Evolutionary conservation across 2,797 vertebrate species (phyloP), one percentile per base, ranked within the genome.

Genomic region (Syncerus caffer): DNA sequence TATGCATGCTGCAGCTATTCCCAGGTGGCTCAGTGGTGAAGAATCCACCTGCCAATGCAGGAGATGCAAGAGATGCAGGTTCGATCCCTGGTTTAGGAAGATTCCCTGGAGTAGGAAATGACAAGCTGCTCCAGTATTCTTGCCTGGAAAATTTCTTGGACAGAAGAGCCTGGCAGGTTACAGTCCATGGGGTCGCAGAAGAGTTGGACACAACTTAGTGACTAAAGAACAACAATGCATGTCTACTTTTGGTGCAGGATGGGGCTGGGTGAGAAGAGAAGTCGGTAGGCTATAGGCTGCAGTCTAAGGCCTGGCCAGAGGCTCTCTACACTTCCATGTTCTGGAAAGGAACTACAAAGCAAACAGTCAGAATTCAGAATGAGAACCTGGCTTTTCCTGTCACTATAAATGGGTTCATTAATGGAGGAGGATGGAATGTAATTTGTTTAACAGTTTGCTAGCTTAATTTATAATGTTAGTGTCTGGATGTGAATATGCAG

Each of bases 191-290:
- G 23, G 12, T 74, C 12, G 2, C 38, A 74, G 25, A 74, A 74
- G 34, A 71, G 23, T 27, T 0, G 1, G 38, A 45, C 12, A 74
- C 23, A 42, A 42, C 38, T 45, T 74, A 74, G 23, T 1, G 0
- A 27, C 71, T 27, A 42, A 74, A 42, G 23, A 42, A 7, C 21
- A 74, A 42, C 21, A 74, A 4, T 74, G 71, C 25, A 16, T 6
- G 4, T 64, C 31, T n/a, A 4, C 29, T 60, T 47, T 21, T 8
- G 16, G 17, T 47, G 21, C 8, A 34, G 1, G 4, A 5, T 25
- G 34, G 51, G 31, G 8, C 19, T 57, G 4, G 25, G 11, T 62
- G 21, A 87, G 50, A 83, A 27, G 23, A 50, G n/a, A 51, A 74
- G 50, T 29, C 27, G 10, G 17, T 2, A 31, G n/a, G 29, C 34